These are phyloP conservation scores for Gambelia wislizenii DNA, from an alignment of 2,797 vertebrate genomes.

Conservation along the genomic window DNA sequence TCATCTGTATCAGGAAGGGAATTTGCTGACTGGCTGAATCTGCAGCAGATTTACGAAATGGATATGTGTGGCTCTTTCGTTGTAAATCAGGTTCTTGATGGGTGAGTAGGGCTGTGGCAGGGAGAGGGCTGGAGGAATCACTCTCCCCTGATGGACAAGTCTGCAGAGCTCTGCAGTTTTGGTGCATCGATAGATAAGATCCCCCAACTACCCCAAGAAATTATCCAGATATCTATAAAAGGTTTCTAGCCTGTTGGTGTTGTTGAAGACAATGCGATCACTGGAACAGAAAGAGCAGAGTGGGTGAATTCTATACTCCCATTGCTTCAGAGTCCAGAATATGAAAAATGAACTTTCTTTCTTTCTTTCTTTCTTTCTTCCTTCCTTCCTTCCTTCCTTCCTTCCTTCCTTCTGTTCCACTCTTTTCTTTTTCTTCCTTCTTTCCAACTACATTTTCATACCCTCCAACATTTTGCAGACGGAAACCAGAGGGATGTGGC, in stretches of 20 bases:
- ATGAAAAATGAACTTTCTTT: too few relatives aligned
- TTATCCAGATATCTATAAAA: not conserved
- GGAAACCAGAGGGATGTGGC: too few relatives aligned
- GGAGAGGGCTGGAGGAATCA: slow-evolving; percentile 9
- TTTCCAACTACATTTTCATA: too few relatives aligned
- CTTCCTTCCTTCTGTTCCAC: too few relatives aligned
- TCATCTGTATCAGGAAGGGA: not conserved
- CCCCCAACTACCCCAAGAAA: not conserved
- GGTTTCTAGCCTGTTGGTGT: not conserved
- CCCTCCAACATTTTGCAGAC: too few relatives aligned
- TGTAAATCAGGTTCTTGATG: slow-evolving; percentile 28
- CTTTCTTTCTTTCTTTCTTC: too few relatives aligned
- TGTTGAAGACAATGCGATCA: not conserved
- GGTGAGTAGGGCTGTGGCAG: not conserved
- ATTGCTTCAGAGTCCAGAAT: not conserved
- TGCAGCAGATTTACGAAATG: slow-evolving; percentile 19
- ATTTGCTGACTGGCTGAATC: slow-evolving; percentile 29
- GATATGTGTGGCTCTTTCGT: not conserved
- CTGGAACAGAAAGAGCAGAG: not conserved
- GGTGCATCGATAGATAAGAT: slow-evolving; percentile 5
- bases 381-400: too few relatives aligned
- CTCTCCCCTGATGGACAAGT: not conserved
- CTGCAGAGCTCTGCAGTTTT: not conserved
- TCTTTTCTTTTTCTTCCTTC: too few relatives aligned
- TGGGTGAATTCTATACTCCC: not conserved